phyloP scores from a whole-genome alignment of 2,113 vertebrate species.

The Crocuta crocuta region DNA sequence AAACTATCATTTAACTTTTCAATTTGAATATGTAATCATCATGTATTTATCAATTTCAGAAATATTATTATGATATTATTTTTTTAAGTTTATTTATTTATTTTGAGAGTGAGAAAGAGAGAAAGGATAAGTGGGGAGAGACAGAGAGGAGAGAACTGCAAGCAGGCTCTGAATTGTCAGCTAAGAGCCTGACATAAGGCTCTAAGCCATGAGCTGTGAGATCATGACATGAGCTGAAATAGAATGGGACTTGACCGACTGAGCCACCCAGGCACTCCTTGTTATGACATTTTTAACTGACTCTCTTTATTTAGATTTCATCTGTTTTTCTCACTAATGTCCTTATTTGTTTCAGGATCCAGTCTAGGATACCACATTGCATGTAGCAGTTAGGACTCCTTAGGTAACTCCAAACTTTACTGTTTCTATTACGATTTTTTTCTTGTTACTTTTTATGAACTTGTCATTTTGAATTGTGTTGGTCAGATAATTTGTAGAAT shows the following conservation, averaged over 20 bases:
- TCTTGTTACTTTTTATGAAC: neutral
- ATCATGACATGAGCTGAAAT: too few species aligned
- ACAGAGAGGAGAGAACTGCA: too few species aligned
- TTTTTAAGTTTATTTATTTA: too few species aligned
- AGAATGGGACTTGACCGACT: too few species aligned
- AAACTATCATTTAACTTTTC: neutral
- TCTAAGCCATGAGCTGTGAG: too few species aligned
- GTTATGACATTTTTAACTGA: neutral
- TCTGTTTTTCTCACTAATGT: neutral
- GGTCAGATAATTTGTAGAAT: neutral
- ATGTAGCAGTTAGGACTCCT: neutral
- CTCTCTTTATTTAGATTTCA: neutral
- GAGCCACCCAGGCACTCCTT: neutral
- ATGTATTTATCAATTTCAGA: neutral
- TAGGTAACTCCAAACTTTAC: neutral
- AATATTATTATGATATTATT: neutral
- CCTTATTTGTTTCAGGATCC: neutral
- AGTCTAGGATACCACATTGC: neutral
- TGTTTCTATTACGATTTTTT: neutral
- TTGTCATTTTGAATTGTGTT: neutral
- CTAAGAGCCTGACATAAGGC: too few species aligned
- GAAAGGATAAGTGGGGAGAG: too few species aligned
- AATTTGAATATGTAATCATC: neutral
- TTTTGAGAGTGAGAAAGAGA: too few species aligned
- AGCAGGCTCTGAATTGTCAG: too few species aligned